Conservation (phyloP, 2,113 vertebrate species). For the Chlorodrepanis virens region DNA sequence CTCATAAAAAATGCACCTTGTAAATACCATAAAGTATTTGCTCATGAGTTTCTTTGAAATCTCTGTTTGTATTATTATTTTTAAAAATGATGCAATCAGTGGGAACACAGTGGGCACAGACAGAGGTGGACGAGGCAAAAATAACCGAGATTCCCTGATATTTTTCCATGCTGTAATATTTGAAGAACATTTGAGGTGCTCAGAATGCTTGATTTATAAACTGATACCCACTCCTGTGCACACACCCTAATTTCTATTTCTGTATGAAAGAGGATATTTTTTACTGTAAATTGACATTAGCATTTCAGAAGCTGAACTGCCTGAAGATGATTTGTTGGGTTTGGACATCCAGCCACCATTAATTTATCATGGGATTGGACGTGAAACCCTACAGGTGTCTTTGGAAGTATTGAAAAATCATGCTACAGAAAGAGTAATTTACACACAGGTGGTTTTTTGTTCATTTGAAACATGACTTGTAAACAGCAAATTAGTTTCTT, state of each 20-base stretch:
- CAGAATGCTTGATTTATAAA: neutral
- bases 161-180: neutral
- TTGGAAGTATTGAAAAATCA: neutral
- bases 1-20: constrained; percentile 58
- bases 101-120: neutral
- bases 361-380: neutral
- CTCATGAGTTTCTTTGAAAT: constrained; percentile 37
- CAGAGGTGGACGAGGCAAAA: neutral
- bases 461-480: neutral
- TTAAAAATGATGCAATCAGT: neutral
- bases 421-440: neutral
- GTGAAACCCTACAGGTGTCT: neutral
- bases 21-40: constrained; percentile 51
- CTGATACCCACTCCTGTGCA: accelerated
- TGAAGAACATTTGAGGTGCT: neutral
- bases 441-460: neutral
- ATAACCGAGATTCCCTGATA: neutral
- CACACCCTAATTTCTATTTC: neutral
- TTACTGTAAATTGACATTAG: neutral
- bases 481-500: neutral
- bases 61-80: constrained; percentile 41
- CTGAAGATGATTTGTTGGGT: neutral
- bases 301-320: neutral
- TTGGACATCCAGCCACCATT: neutral
- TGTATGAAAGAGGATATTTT: neutral